Percentiles rank a stretch among this genome's conserved stretches.
Evolutionary conservation across 2,113 vertebrate genomes (phyloP).

Genomic region (Halcyon senegalensis): DNA sequence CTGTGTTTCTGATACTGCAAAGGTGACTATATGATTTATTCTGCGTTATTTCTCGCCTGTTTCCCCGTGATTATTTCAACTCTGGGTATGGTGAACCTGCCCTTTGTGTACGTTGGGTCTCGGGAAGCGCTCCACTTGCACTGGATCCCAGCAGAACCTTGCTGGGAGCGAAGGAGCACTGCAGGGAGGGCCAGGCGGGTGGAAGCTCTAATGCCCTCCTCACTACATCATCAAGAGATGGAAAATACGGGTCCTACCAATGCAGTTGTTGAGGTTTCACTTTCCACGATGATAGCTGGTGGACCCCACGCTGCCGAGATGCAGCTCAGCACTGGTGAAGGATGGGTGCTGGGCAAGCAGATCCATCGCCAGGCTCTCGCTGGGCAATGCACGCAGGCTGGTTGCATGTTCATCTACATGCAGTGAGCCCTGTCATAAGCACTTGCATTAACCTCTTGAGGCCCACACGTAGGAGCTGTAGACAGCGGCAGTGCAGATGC

Average conservation of each 20-base stretch:
- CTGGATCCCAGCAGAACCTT: not conserved
- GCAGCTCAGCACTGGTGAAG: too few relatives aligned
- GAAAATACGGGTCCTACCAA: rapidly evolving
- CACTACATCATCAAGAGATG: rapidly evolving
- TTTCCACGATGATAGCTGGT: not conserved
- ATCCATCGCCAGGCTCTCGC: not conserved
- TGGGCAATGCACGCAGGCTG: too few relatives aligned
- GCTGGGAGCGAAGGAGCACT: not conserved
- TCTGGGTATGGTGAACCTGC: rapidly evolving
- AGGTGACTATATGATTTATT: not conserved
- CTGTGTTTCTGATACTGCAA: not conserved
- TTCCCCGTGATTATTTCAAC: not conserved
- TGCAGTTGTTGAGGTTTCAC: not conserved
- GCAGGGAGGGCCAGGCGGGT: not conserved
- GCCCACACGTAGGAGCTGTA: not conserved
- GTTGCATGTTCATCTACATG: too few relatives aligned
- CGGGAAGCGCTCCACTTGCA: rapidly evolving
- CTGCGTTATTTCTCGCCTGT: not conserved
- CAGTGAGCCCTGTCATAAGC: too few relatives aligned
- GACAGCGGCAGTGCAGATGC: not conserved
- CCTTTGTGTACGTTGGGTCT: rapidly evolving
- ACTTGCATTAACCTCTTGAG: not conserved
- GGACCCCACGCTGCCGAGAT: too few relatives aligned
- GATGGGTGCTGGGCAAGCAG: too few relatives aligned
- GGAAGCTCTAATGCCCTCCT: not conserved